These are phyloP conservation scores for Cyprinodon variegatus DNA, from an alignment of 2,113 vertebrate species.

Conservation along the genomic window DNA sequence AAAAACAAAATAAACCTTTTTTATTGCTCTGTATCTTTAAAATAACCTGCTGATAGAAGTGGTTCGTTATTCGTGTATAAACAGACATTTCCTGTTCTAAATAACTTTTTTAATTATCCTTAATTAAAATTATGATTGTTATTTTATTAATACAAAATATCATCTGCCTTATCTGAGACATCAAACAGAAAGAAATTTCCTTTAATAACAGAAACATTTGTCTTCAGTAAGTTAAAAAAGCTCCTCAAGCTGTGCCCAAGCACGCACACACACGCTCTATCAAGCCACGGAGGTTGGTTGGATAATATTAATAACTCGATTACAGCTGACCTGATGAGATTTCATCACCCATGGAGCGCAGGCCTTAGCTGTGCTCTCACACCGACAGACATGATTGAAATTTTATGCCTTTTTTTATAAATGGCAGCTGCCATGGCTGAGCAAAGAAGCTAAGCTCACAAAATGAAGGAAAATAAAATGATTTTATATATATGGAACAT, in stretches of 20 bases:
- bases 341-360: constrained; percentile 71
- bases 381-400: constrained; percentile 64
- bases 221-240: constrained; percentile 1
- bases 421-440: constrained; percentile 29
- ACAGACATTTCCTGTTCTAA: not conserved
- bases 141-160: not conserved
- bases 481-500: no score
- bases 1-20: not conserved
- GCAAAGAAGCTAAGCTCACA: constrained; percentile 9
- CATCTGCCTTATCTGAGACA: not conserved
- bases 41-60: not conserved
- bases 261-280: constrained; percentile 29
- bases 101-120: not conserved
- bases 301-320: constrained; percentile 79
- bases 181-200: not conserved
- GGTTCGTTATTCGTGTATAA: not conserved
- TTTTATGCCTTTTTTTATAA: constrained; percentile 55
- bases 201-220: not conserved
- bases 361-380: constrained; percentile 52
- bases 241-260: constrained; percentile 27
- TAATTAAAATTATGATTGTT: not conserved
- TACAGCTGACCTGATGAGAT: constrained; percentile 76
- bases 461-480: not conserved
- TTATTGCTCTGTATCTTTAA: not conserved
- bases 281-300: constrained; percentile 46